Conservation (phyloP, 2,113 vertebrate genomes). For the Phyllostomus discolor region DNA sequence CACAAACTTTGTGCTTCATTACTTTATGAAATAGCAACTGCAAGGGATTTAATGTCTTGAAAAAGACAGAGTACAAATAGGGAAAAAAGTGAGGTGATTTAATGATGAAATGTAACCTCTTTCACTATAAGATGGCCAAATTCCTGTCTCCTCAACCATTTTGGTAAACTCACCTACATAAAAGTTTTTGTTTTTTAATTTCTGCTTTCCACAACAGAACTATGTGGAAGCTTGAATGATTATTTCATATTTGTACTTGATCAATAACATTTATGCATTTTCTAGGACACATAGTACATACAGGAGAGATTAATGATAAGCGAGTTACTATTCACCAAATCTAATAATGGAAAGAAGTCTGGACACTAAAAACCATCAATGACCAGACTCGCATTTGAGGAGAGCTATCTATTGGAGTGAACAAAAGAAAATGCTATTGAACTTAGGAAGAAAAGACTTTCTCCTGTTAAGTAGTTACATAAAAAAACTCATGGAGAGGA, state of each 20-base stretch:
- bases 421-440: background rate
- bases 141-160: background rate
- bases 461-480: background rate
- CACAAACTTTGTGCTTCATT: background rate
- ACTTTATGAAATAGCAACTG: background rate
- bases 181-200: background rate
- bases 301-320: background rate
- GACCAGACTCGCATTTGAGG: background rate
- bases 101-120: background rate
- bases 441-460: background rate
- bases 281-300: background rate
- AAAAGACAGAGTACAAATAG: background rate
- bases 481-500: background rate
- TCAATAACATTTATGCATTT: background rate
- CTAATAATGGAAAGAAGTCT: background rate
- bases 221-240: background rate
- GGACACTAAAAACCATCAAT: background rate
- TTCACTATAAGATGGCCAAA: background rate
- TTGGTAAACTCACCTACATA: background rate
- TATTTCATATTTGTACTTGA: background rate
- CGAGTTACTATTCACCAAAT: background rate
- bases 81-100: background rate
- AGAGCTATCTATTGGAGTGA: background rate
- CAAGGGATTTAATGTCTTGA: background rate
- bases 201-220: background rate